These are phyloP conservation scores for Plumapathes pennacea DNA, from an alignment of 92 coral and sea anemone species.

Conservation along the genomic window DNA sequence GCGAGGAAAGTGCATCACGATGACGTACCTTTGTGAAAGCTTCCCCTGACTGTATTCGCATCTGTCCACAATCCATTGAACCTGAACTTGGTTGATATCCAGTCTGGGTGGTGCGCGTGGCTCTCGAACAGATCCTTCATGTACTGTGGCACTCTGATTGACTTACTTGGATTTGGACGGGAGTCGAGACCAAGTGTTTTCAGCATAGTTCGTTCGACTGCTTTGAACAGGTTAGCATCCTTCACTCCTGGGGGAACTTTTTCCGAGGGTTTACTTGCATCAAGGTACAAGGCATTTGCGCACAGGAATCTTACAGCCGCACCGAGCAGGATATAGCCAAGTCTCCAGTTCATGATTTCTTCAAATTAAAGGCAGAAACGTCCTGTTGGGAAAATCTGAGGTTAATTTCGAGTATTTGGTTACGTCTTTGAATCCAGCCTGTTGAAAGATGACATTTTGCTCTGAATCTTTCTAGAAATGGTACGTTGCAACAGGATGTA, in stretches of 20 bases:
- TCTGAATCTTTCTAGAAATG: too few relatives aligned
- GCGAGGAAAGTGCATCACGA: too few relatives aligned
- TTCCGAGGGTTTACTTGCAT: neutral
- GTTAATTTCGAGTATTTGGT: too few relatives aligned
- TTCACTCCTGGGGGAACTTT: conserved; percentile 1
- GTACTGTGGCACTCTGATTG: conserved; percentile 70
- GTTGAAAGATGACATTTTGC: too few relatives aligned
- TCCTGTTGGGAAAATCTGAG: too few relatives aligned
- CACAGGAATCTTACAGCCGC: too few relatives aligned
- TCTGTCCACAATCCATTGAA: conserved; percentile 74
- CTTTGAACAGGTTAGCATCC: conserved; percentile 54
- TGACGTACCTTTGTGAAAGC: conserved; percentile 73
- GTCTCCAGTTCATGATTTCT: too few relatives aligned
- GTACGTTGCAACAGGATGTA: too few relatives aligned
- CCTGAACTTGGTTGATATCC: conserved; percentile 82
- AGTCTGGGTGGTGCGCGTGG: conserved; percentile 74
- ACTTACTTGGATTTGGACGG: conserved; percentile 61
- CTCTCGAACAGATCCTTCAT: conserved; percentile 83
- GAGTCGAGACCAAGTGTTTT: conserved; percentile 68
- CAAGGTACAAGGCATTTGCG: conserved; percentile 7
- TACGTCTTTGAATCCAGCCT: too few relatives aligned
- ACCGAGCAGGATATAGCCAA: too few relatives aligned
- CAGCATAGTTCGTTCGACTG: conserved; percentile 64
- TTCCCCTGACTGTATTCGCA: conserved; percentile 87
- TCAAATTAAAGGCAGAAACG: too few relatives aligned